Percentiles rank a stretch among this genome's conserved stretches.
phyloP scores from a whole-genome alignment of 2,113 vertebrate species.

The Piprites chloris region DNA sequence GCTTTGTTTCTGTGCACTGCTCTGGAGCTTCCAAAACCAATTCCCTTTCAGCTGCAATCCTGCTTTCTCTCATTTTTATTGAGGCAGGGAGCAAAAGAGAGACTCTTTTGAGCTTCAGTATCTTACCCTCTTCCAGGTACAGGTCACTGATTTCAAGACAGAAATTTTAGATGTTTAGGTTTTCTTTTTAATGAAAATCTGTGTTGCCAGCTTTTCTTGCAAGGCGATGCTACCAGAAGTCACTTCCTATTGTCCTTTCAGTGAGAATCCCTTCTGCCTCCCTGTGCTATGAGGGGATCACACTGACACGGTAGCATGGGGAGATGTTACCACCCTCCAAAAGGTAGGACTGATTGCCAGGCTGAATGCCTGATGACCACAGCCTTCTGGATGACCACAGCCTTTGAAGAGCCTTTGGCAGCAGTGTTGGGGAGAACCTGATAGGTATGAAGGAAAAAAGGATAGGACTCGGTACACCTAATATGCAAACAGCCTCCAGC shows the following conservation, averaged over 20 bases:
- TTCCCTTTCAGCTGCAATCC: not conserved
- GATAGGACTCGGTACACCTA: not conserved
- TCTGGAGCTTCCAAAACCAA: not conserved
- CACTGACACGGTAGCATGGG: accelerated
- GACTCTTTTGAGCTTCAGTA: not conserved
- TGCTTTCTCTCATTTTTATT: not conserved
- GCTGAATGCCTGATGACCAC: not conserved
- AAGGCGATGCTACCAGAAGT: accelerated
- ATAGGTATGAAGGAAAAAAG: not conserved
- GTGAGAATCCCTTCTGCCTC: accelerated
- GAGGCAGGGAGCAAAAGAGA: not conserved
- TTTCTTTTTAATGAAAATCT: not conserved
- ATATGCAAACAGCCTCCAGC: not conserved
- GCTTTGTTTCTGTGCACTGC: not conserved
- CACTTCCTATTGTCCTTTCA: not conserved
- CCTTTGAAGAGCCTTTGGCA: not conserved
- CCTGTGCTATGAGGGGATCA: not conserved
- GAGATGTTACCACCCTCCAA: not conserved
- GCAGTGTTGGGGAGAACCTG: not conserved
- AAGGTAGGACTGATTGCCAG: accelerated
- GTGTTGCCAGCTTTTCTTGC: not conserved
- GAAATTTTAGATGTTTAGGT: not conserved
- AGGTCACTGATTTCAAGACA: not conserved
- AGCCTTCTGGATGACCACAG: not conserved
- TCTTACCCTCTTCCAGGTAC: not conserved